Base-by-base conservation (phyloP, 1,140 invertebrate genomes). In the Tenebrio molitor region DNA sequence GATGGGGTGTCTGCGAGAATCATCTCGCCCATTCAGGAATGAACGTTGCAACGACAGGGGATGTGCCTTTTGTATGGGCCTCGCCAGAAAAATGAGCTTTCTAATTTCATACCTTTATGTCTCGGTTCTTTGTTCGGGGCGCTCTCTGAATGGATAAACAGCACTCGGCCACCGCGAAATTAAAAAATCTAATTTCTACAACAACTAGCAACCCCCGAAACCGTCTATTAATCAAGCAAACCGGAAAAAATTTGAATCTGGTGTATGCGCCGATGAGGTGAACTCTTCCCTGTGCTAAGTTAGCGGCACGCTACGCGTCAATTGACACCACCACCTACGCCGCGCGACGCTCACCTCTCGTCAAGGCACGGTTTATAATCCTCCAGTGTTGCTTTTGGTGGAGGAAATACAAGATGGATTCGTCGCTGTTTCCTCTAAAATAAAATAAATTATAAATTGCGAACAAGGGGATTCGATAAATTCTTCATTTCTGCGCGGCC, bases 1-100 rank as follows among this genome's bases (percentile, higher is more conserved):
- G 62, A 46, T 42, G 39, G 71, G 71, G 29, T 65, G 44, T 33
- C 34, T 23, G 15, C 16, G 41, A 64, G 72, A 69, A 69, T 69
- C 66, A 64, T 69, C 66, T 69, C 58, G 42, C 23, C 34, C 33
- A 73, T 69, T 69, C 66, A 69, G 19, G 21, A 39, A 73, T 19
- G 66, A 73, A 64, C 72, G 58, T 69, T 69, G 69, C 39, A 33
- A 50, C 33, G 39, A 73, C 66, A 69, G 42, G 66, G 53, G 66
- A 65, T 44, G 64, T 5, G 36, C 42, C n/a, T n/a, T 66, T 66
- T 66, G 42, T 66, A 29, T 23, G n/a, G 14, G 12, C 2, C 14
- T 42, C 17, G 15, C 16, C 50, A 29, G 50, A 58, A 58, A 66
- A 66, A 66, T 66, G 42, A 66, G 42, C 42, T 66, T 44, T 44